Evolutionary conservation across 2,113 vertebrate genomes (phyloP).

Genomic region (Sander lucioperca): DNA sequence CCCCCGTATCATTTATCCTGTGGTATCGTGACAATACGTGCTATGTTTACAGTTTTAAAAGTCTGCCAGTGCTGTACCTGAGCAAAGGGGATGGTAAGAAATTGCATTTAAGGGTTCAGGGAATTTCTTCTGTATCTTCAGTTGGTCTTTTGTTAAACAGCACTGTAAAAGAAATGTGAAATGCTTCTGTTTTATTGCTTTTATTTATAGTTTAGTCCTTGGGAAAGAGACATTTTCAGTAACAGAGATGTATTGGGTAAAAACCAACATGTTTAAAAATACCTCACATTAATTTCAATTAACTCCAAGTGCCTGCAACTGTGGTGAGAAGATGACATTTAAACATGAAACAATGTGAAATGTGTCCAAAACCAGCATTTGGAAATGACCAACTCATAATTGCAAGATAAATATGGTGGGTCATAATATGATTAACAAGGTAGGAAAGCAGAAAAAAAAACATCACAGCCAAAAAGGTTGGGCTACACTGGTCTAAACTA

Average conservation of each 20-base stretch:
- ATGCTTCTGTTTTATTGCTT: not conserved
- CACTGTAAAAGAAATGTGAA: not conserved
- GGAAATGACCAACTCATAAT: too few species aligned
- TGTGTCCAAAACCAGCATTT: not conserved
- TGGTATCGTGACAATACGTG: slow-evolving; percentile 30
- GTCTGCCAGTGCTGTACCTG: not conserved
- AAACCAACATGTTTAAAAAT: not conserved
- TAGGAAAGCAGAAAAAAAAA: not conserved
- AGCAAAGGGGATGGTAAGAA: not conserved
- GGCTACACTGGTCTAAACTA: not conserved
- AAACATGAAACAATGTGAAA: too few species aligned
- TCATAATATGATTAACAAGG: not conserved
- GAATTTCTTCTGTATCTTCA: not conserved
- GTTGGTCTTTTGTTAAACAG: not conserved
- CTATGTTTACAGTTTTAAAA: slow-evolving; percentile 38
- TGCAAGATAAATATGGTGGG: not conserved
- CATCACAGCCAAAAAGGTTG: not conserved
- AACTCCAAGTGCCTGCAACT: not conserved
- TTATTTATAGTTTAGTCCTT: not conserved
- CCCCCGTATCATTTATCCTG: slow-evolving; percentile 53
- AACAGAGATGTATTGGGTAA: not conserved
- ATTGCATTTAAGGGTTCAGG: not conserved
- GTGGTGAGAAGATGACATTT: not conserved
- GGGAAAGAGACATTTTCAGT: not conserved
- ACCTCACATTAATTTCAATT: not conserved